Evolutionary conservation across 2,797 vertebrate species (phyloP).

Genomic region (Sebastes vulpes): DNA sequence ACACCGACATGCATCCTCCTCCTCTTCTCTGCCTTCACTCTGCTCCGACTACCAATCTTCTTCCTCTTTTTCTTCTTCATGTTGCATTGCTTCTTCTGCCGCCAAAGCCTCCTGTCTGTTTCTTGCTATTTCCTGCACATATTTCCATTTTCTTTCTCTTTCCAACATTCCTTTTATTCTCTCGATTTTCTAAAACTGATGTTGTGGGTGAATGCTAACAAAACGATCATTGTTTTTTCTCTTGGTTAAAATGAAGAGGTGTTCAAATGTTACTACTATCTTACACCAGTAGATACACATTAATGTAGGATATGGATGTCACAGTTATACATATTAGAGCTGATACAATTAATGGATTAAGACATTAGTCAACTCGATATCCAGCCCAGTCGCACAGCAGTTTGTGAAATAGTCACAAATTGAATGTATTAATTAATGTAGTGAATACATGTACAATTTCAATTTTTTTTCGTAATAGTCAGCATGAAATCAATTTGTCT

Average conservation of each 20-base stretch:
- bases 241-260: not conserved
- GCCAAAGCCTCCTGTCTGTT: not conserved
- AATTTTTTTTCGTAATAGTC: too few relatives aligned
- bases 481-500: too few relatives aligned
- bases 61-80: not conserved
- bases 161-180: not conserved
- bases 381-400: too few relatives aligned
- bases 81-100: not conserved
- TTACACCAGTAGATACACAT: not conserved
- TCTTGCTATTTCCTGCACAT: not conserved
- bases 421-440: too few relatives aligned
- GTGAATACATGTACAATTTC: too few relatives aligned
- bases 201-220: not conserved
- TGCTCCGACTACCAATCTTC: not conserved
- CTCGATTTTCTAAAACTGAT: not conserved
- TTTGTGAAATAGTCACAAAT: too few relatives aligned
- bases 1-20: slow-evolving; percentile 14
- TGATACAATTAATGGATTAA: not conserved
- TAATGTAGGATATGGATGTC: not conserved
- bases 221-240: not conserved
- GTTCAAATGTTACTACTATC: too few relatives aligned
- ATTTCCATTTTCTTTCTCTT: not conserved
- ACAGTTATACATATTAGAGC: not conserved
- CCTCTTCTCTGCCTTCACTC: slow-evolving; percentile 1
- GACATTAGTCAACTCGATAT: not conserved